A percentile compares a stretch with the other conserved stretches of the same genome.
Evolutionary conservation across 2,888 invertebrate genomes (phyloP).

Genomic region (Platerodrilus igneus): DNA sequence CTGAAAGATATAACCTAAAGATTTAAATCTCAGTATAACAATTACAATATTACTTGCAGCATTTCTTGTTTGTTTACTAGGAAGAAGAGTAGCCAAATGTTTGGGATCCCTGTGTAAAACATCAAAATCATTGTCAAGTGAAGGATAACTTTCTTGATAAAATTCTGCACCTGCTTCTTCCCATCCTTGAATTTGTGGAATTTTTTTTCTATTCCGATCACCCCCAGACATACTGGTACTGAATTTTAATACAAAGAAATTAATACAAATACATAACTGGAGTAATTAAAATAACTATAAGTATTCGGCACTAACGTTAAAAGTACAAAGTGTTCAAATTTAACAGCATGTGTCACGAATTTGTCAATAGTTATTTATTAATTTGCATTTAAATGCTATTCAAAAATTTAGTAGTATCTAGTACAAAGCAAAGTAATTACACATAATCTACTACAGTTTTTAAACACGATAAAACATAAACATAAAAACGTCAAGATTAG

Average conservation of each 20-base stretch:
- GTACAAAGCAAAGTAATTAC: too few relatives aligned
- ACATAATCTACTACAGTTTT: too few relatives aligned
- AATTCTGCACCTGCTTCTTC: constrained; percentile 82
- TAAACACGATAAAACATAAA: too few relatives aligned
- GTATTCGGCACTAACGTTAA: too few relatives aligned
- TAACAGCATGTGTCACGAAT: too few relatives aligned
- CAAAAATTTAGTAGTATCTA: too few relatives aligned
- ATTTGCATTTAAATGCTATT: too few relatives aligned
- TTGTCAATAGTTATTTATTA: too few relatives aligned
- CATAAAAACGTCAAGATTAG: too few relatives aligned
- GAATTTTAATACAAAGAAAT: not conserved
- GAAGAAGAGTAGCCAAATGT: constrained; percentile 69
- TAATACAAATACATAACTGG: too few relatives aligned
- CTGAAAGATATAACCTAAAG: constrained; percentile 37
- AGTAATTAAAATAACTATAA: too few relatives aligned
- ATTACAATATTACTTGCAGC: constrained; percentile 49
- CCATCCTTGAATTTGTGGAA: constrained; percentile 63
- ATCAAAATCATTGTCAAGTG: constrained; percentile 61
- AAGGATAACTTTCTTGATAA: constrained; percentile 78
- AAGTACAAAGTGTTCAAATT: too few relatives aligned
- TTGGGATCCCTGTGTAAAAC: constrained; percentile 68
- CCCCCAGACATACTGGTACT: constrained; percentile 54
- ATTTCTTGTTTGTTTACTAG: constrained; percentile 74
- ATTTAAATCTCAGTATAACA: constrained; percentile 1
- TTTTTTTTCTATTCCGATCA: constrained; percentile 52